Evolutionary conservation across 2,888 invertebrate species (phyloP).

Genomic region (Tetheella fluctuosa): DNA sequence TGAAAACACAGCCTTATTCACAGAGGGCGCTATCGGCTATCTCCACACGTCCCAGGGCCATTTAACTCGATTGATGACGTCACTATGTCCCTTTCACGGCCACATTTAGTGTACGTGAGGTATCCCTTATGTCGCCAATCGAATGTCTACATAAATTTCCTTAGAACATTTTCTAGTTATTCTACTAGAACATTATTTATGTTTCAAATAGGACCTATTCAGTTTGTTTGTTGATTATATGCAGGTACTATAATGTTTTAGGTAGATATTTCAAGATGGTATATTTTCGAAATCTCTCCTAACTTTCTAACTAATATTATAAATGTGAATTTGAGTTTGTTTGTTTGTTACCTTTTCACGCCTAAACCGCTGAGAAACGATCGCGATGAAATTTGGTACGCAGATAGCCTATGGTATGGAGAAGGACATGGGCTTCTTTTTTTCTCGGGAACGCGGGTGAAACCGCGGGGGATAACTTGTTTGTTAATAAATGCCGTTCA

Average conservation of each 20-base stretch:
- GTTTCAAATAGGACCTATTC: background rate
- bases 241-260: too few species aligned
- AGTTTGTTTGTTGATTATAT: background rate
- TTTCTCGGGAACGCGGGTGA: too few species aligned
- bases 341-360: too few species aligned
- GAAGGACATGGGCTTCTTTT: too few species aligned
- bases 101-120: slow-evolving; percentile 52
- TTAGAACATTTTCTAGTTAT: background rate
- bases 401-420: too few species aligned
- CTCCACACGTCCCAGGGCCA: slow-evolving; percentile 50
- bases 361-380: too few species aligned
- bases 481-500: background rate
- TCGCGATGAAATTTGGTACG: too few species aligned
- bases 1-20: slow-evolving; percentile 10
- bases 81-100: slow-evolving; percentile 56
- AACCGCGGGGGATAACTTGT: too few species aligned
- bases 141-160: slow-evolving; percentile 8
- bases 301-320: too few species aligned
- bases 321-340: too few species aligned
- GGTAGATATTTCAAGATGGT: too few species aligned
- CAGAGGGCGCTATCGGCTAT: slow-evolving; percentile 41
- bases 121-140: slow-evolving; percentile 21
- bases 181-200: background rate
- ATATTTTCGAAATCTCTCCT: too few species aligned
- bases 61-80: slow-evolving; percentile 69